phyloP scores from a whole-genome alignment of 2,113 vertebrate species.

The Tragelaphus scriptus region DNA sequence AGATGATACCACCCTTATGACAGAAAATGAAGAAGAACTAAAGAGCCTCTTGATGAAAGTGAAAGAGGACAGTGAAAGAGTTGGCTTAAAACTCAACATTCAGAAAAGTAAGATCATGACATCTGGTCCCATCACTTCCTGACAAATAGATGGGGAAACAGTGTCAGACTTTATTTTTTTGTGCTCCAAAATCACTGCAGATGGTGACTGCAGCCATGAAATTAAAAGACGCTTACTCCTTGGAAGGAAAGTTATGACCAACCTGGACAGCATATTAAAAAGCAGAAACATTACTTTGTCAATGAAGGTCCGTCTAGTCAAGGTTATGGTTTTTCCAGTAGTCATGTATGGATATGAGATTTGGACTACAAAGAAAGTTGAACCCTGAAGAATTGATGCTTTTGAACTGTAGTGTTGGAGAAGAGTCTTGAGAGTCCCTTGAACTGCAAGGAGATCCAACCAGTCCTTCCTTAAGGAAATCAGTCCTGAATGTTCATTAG shows the following conservation, averaged over 20 bases:
- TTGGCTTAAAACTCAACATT: background rate
- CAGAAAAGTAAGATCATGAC: background rate
- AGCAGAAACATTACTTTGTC: background rate
- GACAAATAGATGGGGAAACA: background rate
- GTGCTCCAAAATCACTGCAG: background rate
- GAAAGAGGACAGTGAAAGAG: background rate
- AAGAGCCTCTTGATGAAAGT: background rate
- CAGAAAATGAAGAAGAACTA: background rate
- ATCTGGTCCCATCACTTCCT: background rate
- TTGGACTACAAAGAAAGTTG: background rate
- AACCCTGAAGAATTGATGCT: rapidly evolving
- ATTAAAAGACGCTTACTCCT: background rate
- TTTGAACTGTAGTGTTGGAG: background rate
- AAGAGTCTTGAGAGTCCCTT: background rate
- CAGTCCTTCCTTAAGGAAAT: background rate
- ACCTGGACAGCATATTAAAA: background rate
- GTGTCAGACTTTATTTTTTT: background rate
- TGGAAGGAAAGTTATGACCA: background rate
- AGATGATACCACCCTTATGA: background rate
- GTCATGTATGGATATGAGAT: background rate
- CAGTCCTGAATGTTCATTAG: background rate
- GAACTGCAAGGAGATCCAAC: background rate
- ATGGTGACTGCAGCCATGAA: background rate
- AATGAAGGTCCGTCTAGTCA: background rate
- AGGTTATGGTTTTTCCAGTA: background rate